phyloP scores from a whole-genome alignment of 2,888 invertebrate species.

The Caenorhabditis sulstoni region DNA sequence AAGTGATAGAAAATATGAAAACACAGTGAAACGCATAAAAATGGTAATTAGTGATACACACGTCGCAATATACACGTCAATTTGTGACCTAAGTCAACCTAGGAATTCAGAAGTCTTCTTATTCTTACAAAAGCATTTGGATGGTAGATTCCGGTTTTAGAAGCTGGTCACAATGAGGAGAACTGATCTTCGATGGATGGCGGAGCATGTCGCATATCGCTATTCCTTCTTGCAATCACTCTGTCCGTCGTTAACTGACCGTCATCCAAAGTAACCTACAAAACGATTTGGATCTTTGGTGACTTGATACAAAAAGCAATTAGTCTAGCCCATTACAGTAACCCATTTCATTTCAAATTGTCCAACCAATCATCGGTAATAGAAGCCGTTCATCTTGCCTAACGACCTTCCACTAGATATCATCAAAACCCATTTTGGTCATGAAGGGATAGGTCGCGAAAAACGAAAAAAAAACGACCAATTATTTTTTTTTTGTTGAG shows the following conservation, averaged over 20 bases:
- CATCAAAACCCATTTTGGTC: not conserved
- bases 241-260: constrained; percentile 58
- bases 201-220: constrained; percentile 54
- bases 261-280: constrained; percentile 53
- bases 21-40: constrained; percentile 20
- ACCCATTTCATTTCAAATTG: not conserved
- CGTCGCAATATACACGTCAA: constrained; percentile 62
- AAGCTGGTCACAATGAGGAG: constrained; percentile 55
- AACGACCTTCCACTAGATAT: constrained; percentile 5
- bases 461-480: not conserved
- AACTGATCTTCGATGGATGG: constrained; percentile 50
- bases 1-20: constrained; percentile 18
- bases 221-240: constrained; percentile 62
- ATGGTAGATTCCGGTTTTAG: not conserved
- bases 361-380: constrained; percentile 5
- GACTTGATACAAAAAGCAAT: not conserved
- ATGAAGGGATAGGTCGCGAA: not conserved
- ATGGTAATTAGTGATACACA: constrained; percentile 51
- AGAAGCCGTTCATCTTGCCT: constrained; percentile 7
- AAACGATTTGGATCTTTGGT: not conserved
- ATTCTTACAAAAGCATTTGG: not conserved
- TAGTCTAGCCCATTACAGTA: not conserved
- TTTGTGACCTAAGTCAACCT: constrained; percentile 56
- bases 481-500: not conserved
- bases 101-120: constrained; percentile 51